Conservation (phyloP, 2,888 invertebrate genomes). For the Sinotaia quadrata region DNA sequence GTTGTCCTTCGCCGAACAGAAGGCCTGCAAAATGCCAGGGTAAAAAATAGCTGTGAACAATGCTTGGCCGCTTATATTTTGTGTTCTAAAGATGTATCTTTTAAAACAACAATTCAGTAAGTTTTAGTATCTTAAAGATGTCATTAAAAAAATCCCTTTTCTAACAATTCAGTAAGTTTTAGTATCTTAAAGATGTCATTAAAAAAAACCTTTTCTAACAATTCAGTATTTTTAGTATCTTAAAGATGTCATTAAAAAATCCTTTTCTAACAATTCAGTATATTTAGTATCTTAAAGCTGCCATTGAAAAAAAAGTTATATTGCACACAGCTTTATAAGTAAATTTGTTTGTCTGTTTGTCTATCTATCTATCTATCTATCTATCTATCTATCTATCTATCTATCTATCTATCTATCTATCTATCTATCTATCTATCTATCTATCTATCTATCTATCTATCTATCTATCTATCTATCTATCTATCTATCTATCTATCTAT, state of each 20-base stretch:
- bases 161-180: no score
- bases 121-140: no score
- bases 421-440: neutral
- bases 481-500: constrained; percentile 5
- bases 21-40: constrained; percentile 34
- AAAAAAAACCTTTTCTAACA: no score
- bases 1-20: constrained; percentile 38
- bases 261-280: no score
- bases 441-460: constrained; percentile 5
- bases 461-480: constrained; percentile 5
- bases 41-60: neutral
- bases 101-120: neutral
- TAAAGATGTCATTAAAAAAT: no score
- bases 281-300: no score
- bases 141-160: no score
- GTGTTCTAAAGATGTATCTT: neutral
- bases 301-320: no score
- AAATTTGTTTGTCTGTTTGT: no score
- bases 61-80: neutral
- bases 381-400: constrained; percentile 5
- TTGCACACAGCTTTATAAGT: no score
- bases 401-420: constrained; percentile 1
- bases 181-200: no score
- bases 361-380: constrained; percentile 5
- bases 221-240: no score